Evolutionary conservation across 2,113 vertebrate species (phyloP), one percentile per base, ranked within the genome.

Genomic region (Brachionichthys hirsutus): DNA sequence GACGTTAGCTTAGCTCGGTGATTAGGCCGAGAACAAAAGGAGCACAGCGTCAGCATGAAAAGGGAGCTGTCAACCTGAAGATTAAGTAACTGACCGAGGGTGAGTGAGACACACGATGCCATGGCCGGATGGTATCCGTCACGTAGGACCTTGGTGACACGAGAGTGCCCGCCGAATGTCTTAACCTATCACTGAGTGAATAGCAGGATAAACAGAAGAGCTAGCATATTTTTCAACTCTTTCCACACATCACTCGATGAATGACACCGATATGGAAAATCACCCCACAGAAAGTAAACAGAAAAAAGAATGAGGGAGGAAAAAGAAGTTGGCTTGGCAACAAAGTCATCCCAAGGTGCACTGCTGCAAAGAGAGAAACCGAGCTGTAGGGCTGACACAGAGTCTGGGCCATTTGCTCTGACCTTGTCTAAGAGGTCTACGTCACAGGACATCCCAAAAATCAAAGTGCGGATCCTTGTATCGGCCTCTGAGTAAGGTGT

Each of bases 121-220:
- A 60, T 45, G 22, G 55, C 72, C 69, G 55, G 82, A 73, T 80
- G 68, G 75, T 83, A 83, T 89, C 89, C 88, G 75, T 90, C 92
- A 92, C 63, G 83, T 88, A 76, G 83, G 58, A 73, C 51, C 1
- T 48, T 88, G 81, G 83, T 56, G 58, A 79, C 84, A 70, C 67
- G 54, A 86, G 76, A 79, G 85, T 73, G 84, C 92, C 90, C 77
- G 81, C 87, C 82, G 83, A 82, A 84, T 74, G 63, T 85, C 70
- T 88, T 78, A 78, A 24, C 85, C 70, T 85, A 89, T 90, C 87
- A 7, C 89, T 91, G 90, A 93, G 94, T 92, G 93, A 95, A 94
- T 68, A 88, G 41, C 62, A 14, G 54, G 50, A 79, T 70, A 86
- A 91, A 83, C 77, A 92, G 85, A 55, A 75, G 89, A 81, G 75